Percentiles rank a stretch among this genome's conserved stretches.
Evolutionary conservation across 2,888 invertebrate genomes (phyloP).

Genomic region (Mythimna ferrago): DNA sequence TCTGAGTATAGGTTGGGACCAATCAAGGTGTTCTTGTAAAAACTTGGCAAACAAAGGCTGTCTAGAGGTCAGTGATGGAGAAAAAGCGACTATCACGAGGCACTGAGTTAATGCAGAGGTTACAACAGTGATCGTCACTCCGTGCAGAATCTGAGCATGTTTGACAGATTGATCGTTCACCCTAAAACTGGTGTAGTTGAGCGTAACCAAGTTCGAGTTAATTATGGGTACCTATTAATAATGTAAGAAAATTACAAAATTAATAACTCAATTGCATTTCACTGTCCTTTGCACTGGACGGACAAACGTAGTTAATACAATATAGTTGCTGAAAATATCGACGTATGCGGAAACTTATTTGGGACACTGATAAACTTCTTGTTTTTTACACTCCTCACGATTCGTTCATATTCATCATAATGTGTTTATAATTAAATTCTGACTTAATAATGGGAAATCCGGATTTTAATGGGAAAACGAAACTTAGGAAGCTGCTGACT

Average conservation of each 20-base stretch:
- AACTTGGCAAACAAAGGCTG: slow-evolving; percentile 22
- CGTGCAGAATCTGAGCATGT: slow-evolving; percentile 55
- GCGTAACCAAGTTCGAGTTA: slow-evolving; percentile 48
- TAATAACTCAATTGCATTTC: background rate
- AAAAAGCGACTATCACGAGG: slow-evolving; percentile 26
- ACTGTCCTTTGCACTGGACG: background rate
- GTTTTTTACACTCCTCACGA: slow-evolving; percentile 21
- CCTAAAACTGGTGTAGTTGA: slow-evolving; percentile 52
- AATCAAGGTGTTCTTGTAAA: slow-evolving; percentile 10
- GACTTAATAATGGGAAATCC: slow-evolving; percentile 61
- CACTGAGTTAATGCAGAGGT: slow-evolving; percentile 9
- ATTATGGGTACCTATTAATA: background rate
- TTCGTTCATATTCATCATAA: slow-evolving; percentile 32
- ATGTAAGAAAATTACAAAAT: background rate
- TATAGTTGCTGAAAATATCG: slow-evolving; percentile 24
- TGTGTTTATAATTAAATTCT: slow-evolving; percentile 41
- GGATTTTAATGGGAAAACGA: slow-evolving; percentile 48
- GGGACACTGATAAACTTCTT: slow-evolving; percentile 31
- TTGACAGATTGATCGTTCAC: slow-evolving; percentile 65
- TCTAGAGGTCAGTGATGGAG: slow-evolving; percentile 32
- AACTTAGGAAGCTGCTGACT: slow-evolving; percentile 44
- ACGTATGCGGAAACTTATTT: slow-evolving; percentile 27
- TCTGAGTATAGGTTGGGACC: slow-evolving; percentile 6
- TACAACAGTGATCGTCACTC: slow-evolving; percentile 27
- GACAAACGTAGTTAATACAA: background rate